Conservation (phyloP, 2,888 invertebrate genomes). For the Acholoe squamosa region DNA sequence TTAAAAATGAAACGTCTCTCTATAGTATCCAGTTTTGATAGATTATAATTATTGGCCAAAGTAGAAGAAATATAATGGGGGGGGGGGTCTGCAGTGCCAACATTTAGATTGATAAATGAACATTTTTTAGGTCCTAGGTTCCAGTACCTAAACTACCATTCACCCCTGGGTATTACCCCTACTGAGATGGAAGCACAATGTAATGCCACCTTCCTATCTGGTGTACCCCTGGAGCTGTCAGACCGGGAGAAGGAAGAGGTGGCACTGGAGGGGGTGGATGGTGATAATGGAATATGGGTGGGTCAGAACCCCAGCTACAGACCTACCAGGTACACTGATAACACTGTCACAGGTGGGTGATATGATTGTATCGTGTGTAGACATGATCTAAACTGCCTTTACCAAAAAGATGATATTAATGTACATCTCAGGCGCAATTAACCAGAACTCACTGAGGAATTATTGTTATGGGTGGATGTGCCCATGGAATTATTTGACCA, state of each 20-base stretch:
- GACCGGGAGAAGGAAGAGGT: neutral
- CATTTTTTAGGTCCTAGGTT: neutral
- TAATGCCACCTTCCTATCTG: neutral
- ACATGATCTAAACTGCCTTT: too few relatives aligned
- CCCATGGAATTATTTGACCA: too few relatives aligned
- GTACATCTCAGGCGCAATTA: too few relatives aligned
- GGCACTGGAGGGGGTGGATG: conserved; percentile 7
- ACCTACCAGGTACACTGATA: neutral
- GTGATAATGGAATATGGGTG: neutral
- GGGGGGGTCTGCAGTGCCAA: too few relatives aligned
- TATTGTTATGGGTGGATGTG: too few relatives aligned
- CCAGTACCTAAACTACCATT: neutral
- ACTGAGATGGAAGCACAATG: neutral
- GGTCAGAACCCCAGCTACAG: neutral
- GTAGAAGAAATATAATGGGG: too few relatives aligned
- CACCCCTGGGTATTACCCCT: neutral
- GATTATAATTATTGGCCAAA: too few relatives aligned
- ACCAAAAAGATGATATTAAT: too few relatives aligned
- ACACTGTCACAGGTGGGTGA: neutral
- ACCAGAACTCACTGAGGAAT: too few relatives aligned
- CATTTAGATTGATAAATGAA: too few relatives aligned
- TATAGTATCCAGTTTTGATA: neutral
- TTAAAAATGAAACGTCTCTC: neutral
- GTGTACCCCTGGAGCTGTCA: neutral
- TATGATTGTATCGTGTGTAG: too few relatives aligned